These are phyloP conservation scores for Drosophila athabasca DNA, from an alignment of 1,140 invertebrate genomes.

Conservation along the genomic window DNA sequence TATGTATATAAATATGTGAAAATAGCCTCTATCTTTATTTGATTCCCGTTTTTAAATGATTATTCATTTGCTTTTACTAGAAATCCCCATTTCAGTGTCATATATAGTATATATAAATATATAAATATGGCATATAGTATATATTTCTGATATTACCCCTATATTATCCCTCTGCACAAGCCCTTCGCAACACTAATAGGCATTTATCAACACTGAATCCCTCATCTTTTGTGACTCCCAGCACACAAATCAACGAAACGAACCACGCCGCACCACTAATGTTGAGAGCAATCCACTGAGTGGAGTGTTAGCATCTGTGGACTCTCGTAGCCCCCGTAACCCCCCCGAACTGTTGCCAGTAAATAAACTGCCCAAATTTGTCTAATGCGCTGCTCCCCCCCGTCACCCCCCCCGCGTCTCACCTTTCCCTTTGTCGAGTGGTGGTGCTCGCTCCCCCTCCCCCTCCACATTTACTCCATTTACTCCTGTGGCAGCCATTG, in stretches of 20 bases:
- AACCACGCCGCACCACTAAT: not conserved
- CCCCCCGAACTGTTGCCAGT: slow-evolving; percentile 34
- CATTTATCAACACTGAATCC: no score
- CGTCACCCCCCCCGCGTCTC: not conserved
- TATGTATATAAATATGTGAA: no score
- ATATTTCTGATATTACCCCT: no score
- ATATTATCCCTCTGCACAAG: no score
- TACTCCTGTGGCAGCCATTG: slow-evolving; percentile 25
- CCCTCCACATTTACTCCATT: not conserved
- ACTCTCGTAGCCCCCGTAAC: not conserved
- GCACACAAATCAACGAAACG: slow-evolving; percentile 17
- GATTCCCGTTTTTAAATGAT: no score
- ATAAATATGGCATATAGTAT: no score
- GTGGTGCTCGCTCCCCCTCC: not conserved
- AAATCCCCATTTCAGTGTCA: no score
- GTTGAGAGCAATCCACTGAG: slow-evolving; percentile 17
- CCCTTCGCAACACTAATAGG: no score
- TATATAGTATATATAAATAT: no score
- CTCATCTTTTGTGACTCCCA: not conserved
- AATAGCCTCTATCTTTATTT: no score
- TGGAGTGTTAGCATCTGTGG: slow-evolving; percentile 49
- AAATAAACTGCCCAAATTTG: slow-evolving; percentile 59
- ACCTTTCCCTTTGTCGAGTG: slow-evolving; percentile 4
- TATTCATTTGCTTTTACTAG: no score
- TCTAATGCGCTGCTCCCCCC: slow-evolving; percentile 26